Evolutionary conservation across 2,888 invertebrate species (phyloP), one percentile per base, ranked within the genome.

Genomic region (Leptodirus hochenwartii): DNA sequence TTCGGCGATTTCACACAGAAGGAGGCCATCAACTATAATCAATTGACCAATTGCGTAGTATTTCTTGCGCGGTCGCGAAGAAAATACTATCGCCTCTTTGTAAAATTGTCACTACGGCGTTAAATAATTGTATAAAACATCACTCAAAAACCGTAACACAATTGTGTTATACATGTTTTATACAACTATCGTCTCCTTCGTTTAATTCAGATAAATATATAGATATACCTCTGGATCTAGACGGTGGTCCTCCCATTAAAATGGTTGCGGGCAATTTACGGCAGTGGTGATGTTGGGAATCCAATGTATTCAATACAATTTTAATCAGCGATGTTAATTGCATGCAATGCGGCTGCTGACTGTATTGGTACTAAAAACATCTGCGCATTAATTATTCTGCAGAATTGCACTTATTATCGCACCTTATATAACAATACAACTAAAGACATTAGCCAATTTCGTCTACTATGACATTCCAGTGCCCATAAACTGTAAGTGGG

Each of bases 371-470:
- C 71, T 76, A 49, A 13, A 53, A 45, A 29, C 37, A 40, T 31
- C 17, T 28, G 5, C 9, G 17, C n/a, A 9, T 27, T 22, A 11
- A 29, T 9, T 24, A 20, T 20, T n/a, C n/a, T n/a, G n/a, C 20
- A 20, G 8, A 20, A 20, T 8, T 20, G n/a, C 11, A 22, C 20
- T 28, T 15, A 22, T 5, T 10, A 17, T 22, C 20, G 42, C 54
- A 87, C 90, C 74, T 98, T 98, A 50, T 98, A 98, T 1, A 98
- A 63, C 31, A 96, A 72, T 9, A 96, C 87, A 9, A 95, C 70
- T 12, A 95, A 56, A 2, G 93, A 72, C 67, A 85, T 79, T 10
- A 98, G 69, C 96, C 98, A 98, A 40, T 82, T 80, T 23, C 85
- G 65, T 3, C 96, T 61, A 8, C 78, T 72, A 47, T 87, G 82